These are phyloP conservation scores for Neoarius graeffei DNA, from an alignment of 2,113 vertebrate species.

Conservation along the genomic window DNA sequence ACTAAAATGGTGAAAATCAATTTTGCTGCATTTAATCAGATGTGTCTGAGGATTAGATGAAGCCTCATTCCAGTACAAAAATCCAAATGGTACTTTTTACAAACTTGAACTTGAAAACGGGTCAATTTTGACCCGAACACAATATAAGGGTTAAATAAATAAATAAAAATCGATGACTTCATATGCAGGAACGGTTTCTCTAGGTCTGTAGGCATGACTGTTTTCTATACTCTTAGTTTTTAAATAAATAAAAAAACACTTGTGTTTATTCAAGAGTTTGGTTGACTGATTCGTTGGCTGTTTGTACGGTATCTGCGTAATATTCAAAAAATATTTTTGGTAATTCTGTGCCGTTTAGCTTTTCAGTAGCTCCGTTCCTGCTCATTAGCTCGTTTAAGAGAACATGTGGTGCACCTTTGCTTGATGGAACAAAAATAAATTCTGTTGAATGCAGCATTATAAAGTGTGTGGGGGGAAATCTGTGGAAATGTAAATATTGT, in stretches of 20 bases:
- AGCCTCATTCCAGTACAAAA: no score
- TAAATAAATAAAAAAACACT: no score
- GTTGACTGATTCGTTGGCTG: neutral
- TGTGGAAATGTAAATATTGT: slow-evolving; percentile 20
- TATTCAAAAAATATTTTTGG: neutral
- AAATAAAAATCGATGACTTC: neutral
- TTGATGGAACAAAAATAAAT: slow-evolving; percentile 26
- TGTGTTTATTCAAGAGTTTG: neutral
- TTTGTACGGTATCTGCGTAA: neutral
- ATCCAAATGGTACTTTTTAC: no score
- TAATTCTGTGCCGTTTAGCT: neutral
- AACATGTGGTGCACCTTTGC: neutral
- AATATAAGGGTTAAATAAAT: no score
- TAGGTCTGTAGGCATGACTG: neutral
- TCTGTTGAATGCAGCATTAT: neutral
- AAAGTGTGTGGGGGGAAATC: neutral
- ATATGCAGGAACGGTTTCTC: neutral
- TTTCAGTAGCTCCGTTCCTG: slow-evolving; percentile 14
- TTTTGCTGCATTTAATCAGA: no score
- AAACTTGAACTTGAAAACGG: no score
- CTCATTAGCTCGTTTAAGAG: slow-evolving; percentile 7
- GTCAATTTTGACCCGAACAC: no score
- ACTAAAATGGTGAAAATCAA: no score
- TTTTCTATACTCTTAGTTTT: neutral
- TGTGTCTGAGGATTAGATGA: no score